A percentile compares a stretch with the other conserved stretches of the same genome.
phyloP scores from a whole-genome alignment of 2,113 vertebrate genomes.

The Synchiropus splendidus region DNA sequence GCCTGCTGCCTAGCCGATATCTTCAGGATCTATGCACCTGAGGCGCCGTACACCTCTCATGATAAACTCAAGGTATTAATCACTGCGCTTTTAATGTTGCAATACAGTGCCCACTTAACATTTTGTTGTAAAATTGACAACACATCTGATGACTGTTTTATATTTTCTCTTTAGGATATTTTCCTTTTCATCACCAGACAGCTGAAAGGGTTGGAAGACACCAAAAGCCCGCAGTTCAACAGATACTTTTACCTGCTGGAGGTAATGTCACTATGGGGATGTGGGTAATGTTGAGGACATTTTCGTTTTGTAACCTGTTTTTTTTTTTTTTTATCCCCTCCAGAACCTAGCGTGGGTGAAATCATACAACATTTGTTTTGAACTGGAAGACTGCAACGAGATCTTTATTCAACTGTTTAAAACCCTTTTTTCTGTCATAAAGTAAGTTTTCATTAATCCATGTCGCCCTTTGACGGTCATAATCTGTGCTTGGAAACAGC shows the following conservation, averaged over 20 bases:
- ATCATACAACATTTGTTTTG: slow-evolving; percentile 99
- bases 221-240: slow-evolving; percentile 98
- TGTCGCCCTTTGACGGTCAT: no score
- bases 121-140: background rate
- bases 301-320: slow-evolving; percentile 9
- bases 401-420: slow-evolving; percentile 99
- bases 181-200: slow-evolving; percentile 99
- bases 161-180: slow-evolving; percentile 77
- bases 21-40: slow-evolving; percentile 97
- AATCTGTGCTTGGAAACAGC: no score
- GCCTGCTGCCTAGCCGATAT: slow-evolving; percentile 98
- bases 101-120: background rate
- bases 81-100: background rate
- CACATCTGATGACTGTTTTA: background rate
- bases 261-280: slow-evolving; percentile 60
- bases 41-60: slow-evolving; percentile 97
- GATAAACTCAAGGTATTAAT: slow-evolving; percentile 93
- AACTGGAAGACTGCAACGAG: slow-evolving; percentile 99
- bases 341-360: slow-evolving; percentile 99
- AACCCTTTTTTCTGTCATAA: slow-evolving; percentile 98
- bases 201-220: slow-evolving; percentile 96
- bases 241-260: slow-evolving; percentile 99
- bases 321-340: slow-evolving; percentile 4
- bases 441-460: slow-evolving; percentile 68
- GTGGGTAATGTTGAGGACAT: no score